A percentile compares a stretch with the other conserved stretches of the same genome.
These are phyloP conservation scores for Paragorgia papillata DNA, from an alignment of 92 coral and sea anemone genomes.

Conservation along the genomic window DNA sequence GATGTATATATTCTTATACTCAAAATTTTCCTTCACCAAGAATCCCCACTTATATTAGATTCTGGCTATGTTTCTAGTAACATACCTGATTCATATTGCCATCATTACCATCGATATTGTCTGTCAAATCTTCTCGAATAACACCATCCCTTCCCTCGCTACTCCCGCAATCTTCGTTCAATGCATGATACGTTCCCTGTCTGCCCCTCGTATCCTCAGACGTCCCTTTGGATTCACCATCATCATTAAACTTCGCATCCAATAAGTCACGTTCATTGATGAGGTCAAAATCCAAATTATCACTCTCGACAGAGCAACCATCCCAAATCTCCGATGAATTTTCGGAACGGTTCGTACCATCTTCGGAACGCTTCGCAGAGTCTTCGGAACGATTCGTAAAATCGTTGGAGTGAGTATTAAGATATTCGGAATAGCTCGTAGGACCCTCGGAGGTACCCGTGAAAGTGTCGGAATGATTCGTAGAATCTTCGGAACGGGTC, in stretches of 20 bases:
- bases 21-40: too few species aligned
- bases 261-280: not conserved
- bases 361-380: constrained; percentile 64
- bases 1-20: too few species aligned
- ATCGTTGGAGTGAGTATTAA: too few species aligned
- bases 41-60: too few species aligned
- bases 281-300: constrained; percentile 18
- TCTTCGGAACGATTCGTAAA: too few species aligned
- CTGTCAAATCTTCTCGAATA: not conserved
- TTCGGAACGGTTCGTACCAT: constrained; percentile 75
- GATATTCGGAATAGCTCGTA: constrained; percentile 13
- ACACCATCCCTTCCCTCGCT: not conserved
- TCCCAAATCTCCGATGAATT: constrained; percentile 37
- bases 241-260: not conserved
- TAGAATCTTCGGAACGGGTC: too few species aligned
- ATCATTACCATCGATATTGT: not conserved
- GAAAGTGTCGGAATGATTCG: not conserved
- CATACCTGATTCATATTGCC: constrained; percentile 24
- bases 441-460: not conserved
- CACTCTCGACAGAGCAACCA: constrained; percentile 21
- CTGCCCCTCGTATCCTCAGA: not conserved
- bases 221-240: not conserved
- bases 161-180: not conserved
- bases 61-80: too few species aligned
- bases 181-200: constrained; percentile 11